A percentile compares a stretch with the other conserved stretches of the same genome.
phyloP scores from a whole-genome alignment of 1,140 invertebrate genomes.

The Babylonia areolata region DNA sequence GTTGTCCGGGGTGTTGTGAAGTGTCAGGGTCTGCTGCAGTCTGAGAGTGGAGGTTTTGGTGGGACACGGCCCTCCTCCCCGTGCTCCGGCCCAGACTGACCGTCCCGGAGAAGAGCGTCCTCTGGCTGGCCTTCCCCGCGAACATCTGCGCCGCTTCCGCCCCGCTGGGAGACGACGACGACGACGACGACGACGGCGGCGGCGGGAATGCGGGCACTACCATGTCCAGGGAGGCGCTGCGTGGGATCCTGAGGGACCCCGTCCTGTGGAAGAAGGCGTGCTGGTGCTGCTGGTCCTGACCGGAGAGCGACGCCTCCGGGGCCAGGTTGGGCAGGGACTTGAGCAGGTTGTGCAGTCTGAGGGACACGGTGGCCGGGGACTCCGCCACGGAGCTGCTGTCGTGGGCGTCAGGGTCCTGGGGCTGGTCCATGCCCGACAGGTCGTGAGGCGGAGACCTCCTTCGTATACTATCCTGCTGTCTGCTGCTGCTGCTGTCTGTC shows the following conservation, averaged over 20 bases:
- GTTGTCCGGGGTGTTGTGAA: no score
- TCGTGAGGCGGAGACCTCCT: slow-evolving; percentile 14
- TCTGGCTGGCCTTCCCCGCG: not conserved
- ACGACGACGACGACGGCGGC: no score
- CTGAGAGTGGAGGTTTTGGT: not conserved
- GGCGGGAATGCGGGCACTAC: no score
- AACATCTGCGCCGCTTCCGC: not conserved
- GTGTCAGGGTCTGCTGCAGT: not conserved
- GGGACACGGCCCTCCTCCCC: slow-evolving; percentile 6
- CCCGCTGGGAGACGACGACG: not conserved
- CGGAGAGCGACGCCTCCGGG: not conserved
- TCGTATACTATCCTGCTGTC: not conserved
- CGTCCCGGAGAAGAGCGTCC: slow-evolving; percentile 25
- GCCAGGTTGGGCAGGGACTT: slow-evolving; percentile 62
- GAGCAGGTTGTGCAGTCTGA: slow-evolving; percentile 66
- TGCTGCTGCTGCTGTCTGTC: not conserved
- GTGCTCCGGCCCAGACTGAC: slow-evolving; percentile 27
- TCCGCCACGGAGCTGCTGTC: slow-evolving; percentile 32
- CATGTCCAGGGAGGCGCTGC: slow-evolving; percentile 58
- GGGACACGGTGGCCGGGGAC: slow-evolving; percentile 67
- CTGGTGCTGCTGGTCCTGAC: slow-evolving; percentile 44
- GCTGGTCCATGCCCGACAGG: slow-evolving; percentile 36
- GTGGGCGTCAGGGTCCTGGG: not conserved
- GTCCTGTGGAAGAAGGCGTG: slow-evolving; percentile 38
- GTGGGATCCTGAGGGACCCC: slow-evolving; percentile 56